phyloP scores from a whole-genome alignment of 2,888 invertebrate genomes.

The Drosophila subquinaria region DNA sequence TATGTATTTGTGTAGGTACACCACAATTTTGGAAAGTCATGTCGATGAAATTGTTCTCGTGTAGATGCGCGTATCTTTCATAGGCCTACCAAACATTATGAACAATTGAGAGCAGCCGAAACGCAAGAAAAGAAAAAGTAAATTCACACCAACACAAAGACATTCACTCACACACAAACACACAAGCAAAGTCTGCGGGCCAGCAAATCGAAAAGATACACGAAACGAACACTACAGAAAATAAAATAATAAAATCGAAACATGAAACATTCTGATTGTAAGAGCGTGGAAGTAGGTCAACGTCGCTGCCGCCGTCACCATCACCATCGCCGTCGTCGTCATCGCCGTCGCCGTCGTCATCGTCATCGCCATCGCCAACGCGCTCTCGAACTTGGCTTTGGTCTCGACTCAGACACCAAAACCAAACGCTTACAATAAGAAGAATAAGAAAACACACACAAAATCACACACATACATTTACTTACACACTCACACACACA shows the following conservation, averaged over 20 bases:
- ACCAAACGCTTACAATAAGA: conserved; percentile 53
- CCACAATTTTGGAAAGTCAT: conserved; percentile 59
- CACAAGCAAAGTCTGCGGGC: conserved; percentile 40
- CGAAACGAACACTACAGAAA: conserved; percentile 67
- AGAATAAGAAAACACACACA: conserved; percentile 52
- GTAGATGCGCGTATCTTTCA: conserved; percentile 60
- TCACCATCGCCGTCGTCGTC: conserved; percentile 11
- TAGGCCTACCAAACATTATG: conserved; percentile 71
- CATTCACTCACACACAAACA: conserved; percentile 32
- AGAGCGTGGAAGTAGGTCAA: conserved; percentile 77
- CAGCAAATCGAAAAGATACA: conserved; percentile 74
- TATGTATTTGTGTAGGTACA: conserved; percentile 5
- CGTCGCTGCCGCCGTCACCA: conserved; percentile 28
- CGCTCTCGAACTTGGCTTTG: conserved; percentile 71
- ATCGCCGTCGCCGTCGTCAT: conserved; percentile 22
- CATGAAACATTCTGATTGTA: conserved; percentile 85
- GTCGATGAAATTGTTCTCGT: conserved; percentile 74
- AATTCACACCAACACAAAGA: conserved; percentile 63
- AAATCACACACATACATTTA: conserved; percentile 13
- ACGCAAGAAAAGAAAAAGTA: conserved; percentile 78
- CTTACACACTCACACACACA: conserved; percentile 12
- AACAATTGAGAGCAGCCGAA: conserved; percentile 77
- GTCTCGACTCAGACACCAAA: conserved; percentile 61
- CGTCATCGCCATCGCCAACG: conserved; percentile 57
- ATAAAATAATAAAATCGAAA: conserved; percentile 80